These are phyloP conservation scores for Otolemur crassicaudatus DNA, from an alignment of 2,797 vertebrate genomes.

Conservation along the genomic window DNA sequence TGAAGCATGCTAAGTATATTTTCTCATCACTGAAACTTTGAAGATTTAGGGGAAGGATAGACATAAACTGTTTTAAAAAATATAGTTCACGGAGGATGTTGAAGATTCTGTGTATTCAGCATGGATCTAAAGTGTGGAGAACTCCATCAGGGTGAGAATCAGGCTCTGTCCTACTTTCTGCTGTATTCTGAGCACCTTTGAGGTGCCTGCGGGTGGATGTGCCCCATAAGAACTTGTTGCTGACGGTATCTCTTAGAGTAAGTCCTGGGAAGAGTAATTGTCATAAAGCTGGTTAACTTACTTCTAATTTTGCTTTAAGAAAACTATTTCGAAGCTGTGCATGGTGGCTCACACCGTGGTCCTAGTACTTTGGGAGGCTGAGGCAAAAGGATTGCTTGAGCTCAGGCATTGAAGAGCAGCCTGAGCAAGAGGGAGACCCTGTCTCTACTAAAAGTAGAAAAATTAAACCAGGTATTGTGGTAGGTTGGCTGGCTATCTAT, in stretches of 20 bases:
- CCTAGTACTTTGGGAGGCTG: no score
- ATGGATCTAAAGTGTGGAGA: background rate
- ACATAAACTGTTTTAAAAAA: background rate
- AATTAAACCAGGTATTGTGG: no score
- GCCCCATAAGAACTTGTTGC: background rate
- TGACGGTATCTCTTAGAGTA: background rate
- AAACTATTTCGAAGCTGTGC: background rate
- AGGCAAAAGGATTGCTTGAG: no score
- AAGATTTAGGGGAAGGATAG: background rate
- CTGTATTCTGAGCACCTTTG: background rate
- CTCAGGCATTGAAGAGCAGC: no score
- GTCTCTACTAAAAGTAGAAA: no score
- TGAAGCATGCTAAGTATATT: background rate
- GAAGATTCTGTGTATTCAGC: background rate
- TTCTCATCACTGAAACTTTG: constrained; percentile 4
- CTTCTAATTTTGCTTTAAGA: background rate
- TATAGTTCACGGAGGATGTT: background rate
- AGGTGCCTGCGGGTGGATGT: background rate
- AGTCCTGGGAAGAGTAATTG: background rate
- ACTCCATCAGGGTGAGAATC: fast-evolving
- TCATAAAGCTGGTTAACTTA: background rate
- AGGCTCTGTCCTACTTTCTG: background rate
- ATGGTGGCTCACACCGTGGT: no score
- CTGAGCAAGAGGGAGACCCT: no score
- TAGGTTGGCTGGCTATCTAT: no score